Evolutionary conservation across 2,888 invertebrate genomes (phyloP), one percentile per base, ranked within the genome.

Genomic region (Malachius bipustulatus): DNA sequence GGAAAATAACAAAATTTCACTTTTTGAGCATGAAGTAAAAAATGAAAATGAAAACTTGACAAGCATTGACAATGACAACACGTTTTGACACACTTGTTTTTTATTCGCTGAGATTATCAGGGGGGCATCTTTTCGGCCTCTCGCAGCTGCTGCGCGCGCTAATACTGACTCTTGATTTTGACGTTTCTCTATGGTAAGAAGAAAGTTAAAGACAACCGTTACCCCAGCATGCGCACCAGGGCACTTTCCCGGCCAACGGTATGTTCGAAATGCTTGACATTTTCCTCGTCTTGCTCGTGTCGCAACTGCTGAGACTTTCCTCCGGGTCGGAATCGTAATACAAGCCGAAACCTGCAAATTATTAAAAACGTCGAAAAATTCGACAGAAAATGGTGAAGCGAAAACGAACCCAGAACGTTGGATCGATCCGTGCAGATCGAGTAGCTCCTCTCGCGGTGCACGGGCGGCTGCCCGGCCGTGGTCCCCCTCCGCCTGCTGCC

Each of bases 201-300:
- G n/a, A n/a, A 19, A n/a, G 24, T 31, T 35, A 46, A 32, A 79
- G 64, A 57, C 84, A 84, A 1, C 83, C 82, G 44, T 82, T 82
- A 1, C 84, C 83, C 83, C 83, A 84, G 47, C 84, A 84, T 0
- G 81, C 83, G 51, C 83, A 84, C 83, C 84, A 84, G 0, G 83
- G 84, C 46, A 84, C 76, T 48, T 74, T 79, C 8, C 71, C 77
- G 31, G 67, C 68, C 33, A 65, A 59, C 26, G 68, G 65, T 2
- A 71, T 66, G 1, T 53, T 69, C 1, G 80, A 77, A 28, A 76
- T 69, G 34, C 73, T 73, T 37, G 79, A 70, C 39, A 73, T 66
- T 51, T 77, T 79, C 50, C 77, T 67, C 2, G 68, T 66, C 48
- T 73, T 73, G 2, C 67, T 64, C 0, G 71, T 74, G 3, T 74